phyloP scores from a whole-genome alignment of 2,888 invertebrate species.

The Flexamia atlantica region DNA sequence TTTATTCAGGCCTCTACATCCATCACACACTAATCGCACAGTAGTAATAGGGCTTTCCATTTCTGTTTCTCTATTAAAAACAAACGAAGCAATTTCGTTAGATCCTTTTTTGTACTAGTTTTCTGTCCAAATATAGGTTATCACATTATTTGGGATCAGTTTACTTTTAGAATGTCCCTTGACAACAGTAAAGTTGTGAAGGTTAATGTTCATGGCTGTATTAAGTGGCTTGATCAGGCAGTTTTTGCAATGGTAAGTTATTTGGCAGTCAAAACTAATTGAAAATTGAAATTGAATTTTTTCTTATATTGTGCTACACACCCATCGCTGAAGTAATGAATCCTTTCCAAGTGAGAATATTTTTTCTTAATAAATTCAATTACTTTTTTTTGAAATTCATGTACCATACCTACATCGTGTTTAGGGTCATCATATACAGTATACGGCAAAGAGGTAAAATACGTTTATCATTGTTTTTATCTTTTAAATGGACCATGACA shows the following conservation, averaged over 20 bases:
- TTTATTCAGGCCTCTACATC: slow-evolving; percentile 69
- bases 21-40: slow-evolving; percentile 56
- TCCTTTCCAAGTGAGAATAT: too few species aligned
- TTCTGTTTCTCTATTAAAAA: slow-evolving; percentile 67
- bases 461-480: too few species aligned
- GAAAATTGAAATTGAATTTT: too few species aligned
- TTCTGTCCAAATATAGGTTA: slow-evolving; percentile 71
- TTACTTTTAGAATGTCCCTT: slow-evolving; percentile 70
- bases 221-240: slow-evolving; percentile 70
- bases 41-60: slow-evolving; percentile 3
- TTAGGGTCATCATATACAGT: too few species aligned
- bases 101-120: slow-evolving; percentile 70
- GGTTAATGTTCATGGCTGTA: slow-evolving; percentile 72
- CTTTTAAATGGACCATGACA: too few species aligned
- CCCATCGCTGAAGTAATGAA: too few species aligned
- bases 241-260: slow-evolving; percentile 19
- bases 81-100: slow-evolving; percentile 71
- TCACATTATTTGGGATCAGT: slow-evolving; percentile 69
- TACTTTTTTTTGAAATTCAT: too few species aligned
- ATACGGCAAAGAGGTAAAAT: too few species aligned
- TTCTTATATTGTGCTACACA: too few species aligned
- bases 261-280: too few species aligned
- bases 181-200: slow-evolving; percentile 72
- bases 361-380: too few species aligned
- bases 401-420: too few species aligned